Conservation (phyloP, 2,888 invertebrate genomes). For the Erynnis tages region DNA sequence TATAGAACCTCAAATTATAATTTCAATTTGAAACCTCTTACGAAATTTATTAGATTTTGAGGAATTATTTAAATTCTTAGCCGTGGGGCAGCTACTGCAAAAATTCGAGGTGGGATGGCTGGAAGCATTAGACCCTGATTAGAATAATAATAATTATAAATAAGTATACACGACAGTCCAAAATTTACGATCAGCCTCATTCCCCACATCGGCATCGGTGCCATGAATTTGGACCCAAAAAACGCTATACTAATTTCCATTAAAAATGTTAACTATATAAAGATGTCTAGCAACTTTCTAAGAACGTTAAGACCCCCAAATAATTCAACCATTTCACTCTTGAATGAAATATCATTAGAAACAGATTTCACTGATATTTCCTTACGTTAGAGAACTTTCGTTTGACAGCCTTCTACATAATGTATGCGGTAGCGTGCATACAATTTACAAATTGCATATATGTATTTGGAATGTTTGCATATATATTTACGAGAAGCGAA, state of each 20-base stretch:
- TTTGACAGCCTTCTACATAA: neutral
- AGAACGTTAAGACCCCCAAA: neutral
- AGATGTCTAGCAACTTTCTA: neutral
- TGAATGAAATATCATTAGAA: too few relatives aligned
- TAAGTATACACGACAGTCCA: constrained; percentile 39
- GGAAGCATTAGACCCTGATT: constrained; percentile 37
- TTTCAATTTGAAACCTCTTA: neutral
- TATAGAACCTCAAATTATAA: too few relatives aligned
- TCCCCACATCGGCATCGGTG: neutral
- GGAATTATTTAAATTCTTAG: constrained; percentile 5
- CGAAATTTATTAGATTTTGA: neutral
- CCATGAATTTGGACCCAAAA: neutral
- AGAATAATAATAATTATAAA: constrained; percentile 57
- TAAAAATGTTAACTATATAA: constrained; percentile 2
- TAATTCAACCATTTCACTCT: neutral
- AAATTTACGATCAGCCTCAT: constrained; percentile 15
- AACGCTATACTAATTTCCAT: constrained; percentile 12
- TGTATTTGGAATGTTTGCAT: constrained; percentile 5
- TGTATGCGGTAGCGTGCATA: constrained; percentile 9
- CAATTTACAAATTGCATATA: constrained; percentile 9
- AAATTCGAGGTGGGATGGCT: constrained; percentile 31
- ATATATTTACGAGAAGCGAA: constrained; percentile 4
- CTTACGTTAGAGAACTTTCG: neutral
- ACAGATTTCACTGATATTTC: neutral
- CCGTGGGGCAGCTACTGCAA: constrained; percentile 29